phyloP scores from a whole-genome alignment of 2,797 vertebrate species.

The Siniperca obscura region DNA sequence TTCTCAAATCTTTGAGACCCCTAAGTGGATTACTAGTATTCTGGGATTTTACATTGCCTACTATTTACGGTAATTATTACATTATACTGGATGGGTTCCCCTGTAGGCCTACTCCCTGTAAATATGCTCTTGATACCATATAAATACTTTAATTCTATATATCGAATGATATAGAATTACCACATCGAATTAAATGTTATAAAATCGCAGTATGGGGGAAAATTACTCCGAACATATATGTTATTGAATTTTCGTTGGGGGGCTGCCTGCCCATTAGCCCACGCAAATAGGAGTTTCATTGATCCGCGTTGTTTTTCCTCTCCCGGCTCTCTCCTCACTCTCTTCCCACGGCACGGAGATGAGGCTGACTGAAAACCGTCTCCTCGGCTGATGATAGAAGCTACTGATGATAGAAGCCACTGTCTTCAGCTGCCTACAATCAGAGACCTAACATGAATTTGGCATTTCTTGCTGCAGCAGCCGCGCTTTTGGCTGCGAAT shows the following conservation, averaged over 20 bases:
- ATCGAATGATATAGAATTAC: background rate
- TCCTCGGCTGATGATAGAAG: slow-evolving; percentile 49
- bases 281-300: slow-evolving; percentile 63
- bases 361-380: slow-evolving; percentile 36
- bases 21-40: background rate
- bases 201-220: background rate
- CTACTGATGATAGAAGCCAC: background rate
- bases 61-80: background rate
- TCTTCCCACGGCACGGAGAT: slow-evolving; percentile 47
- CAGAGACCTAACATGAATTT: slow-evolving; percentile 61
- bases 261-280: slow-evolving; percentile 43
- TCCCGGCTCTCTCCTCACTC: slow-evolving; percentile 36
- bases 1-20: background rate
- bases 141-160: background rate
- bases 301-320: slow-evolving; percentile 61
- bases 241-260: slow-evolving; percentile 5
- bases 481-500: slow-evolving; percentile 54
- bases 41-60: background rate
- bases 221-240: background rate
- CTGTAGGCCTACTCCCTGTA: background rate
- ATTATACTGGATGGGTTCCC: background rate
- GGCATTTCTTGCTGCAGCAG: slow-evolving; percentile 48
- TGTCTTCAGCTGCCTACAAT: background rate
- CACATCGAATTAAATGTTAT: background rate
- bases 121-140: background rate